phyloP scores from a whole-genome alignment of 2,797 vertebrate genomes.

The Anabacerthia variegaticeps region DNA sequence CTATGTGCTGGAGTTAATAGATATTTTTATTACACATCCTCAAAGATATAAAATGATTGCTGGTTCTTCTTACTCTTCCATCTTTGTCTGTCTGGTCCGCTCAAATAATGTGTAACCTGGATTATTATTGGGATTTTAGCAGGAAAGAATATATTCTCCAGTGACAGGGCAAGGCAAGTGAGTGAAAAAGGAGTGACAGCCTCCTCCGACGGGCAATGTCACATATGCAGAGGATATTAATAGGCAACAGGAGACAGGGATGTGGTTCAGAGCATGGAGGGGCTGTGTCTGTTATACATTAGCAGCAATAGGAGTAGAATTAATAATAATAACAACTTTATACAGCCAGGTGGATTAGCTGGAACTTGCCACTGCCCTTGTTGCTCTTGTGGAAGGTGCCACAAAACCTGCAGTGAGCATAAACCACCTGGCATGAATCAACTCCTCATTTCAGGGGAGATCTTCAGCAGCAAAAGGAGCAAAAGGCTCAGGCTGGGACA shows the following conservation, averaged over 20 bases:
- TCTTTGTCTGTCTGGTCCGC: not conserved
- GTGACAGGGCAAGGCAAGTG: not conserved
- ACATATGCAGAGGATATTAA: not conserved
- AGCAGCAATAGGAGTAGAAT: not conserved
- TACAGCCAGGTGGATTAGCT: not conserved
- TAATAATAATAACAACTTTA: not conserved
- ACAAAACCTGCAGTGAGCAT: not conserved
- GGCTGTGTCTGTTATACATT: not conserved
- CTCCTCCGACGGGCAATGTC: not conserved
- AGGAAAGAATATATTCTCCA: not conserved
- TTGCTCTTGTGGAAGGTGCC: not conserved
- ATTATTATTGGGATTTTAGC: not conserved
- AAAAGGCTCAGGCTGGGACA: not conserved
- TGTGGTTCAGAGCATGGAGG: not conserved
- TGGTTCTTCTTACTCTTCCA: not conserved
- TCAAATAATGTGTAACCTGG: not conserved
- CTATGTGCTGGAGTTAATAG: slow-evolving; percentile 6
- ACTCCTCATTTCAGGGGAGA: not conserved
- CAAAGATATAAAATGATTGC: not conserved
- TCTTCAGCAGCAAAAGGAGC: not conserved
- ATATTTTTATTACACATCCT: slow-evolving; percentile 10
- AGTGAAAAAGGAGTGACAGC: slow-evolving; percentile 1
- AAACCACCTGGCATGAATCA: not conserved
- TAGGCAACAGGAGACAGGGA: not conserved
- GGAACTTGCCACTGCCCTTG: not conserved